These are phyloP conservation scores for Diceros bicornis DNA, from an alignment of 2,797 vertebrate genomes.

Conservation along the genomic window DNA sequence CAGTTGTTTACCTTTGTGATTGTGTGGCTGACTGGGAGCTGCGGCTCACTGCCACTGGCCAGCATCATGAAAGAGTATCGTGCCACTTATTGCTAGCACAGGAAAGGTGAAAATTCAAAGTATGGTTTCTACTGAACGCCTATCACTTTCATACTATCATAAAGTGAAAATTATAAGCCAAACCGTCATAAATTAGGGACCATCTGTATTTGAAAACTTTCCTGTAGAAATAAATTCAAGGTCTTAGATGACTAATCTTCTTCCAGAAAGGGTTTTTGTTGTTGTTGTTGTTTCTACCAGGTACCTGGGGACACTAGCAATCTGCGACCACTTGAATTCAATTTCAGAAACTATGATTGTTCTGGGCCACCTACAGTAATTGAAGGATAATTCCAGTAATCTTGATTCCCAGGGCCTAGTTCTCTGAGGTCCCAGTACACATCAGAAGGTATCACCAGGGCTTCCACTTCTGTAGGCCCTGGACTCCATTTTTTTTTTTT, in stretches of 20 bases:
- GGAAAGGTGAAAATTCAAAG: no score
- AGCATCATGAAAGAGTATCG: no score
- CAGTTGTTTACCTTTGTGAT: no score
- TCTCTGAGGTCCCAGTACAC: neutral
- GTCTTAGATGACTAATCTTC: neutral
- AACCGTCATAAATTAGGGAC: no score
- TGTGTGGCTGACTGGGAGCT: no score
- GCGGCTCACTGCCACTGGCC: no score
- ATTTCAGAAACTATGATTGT: neutral
- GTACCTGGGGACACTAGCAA: neutral
- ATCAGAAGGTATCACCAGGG: neutral
- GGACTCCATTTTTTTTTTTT: neutral
- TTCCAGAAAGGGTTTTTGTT: neutral
- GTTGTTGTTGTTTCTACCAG: neutral
- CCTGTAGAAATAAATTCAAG: neutral
- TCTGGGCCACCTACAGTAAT: neutral
- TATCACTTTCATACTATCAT: no score
- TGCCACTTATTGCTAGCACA: no score
- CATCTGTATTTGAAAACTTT: neutral
- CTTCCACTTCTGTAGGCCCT: neutral
- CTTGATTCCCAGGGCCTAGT: neutral
- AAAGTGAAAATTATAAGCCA: no score
- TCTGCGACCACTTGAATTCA: neutral
- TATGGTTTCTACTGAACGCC: no score
- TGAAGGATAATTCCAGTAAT: neutral